Conservation (phyloP, 2,797 vertebrate genomes). For the Masticophis lateralis region DNA sequence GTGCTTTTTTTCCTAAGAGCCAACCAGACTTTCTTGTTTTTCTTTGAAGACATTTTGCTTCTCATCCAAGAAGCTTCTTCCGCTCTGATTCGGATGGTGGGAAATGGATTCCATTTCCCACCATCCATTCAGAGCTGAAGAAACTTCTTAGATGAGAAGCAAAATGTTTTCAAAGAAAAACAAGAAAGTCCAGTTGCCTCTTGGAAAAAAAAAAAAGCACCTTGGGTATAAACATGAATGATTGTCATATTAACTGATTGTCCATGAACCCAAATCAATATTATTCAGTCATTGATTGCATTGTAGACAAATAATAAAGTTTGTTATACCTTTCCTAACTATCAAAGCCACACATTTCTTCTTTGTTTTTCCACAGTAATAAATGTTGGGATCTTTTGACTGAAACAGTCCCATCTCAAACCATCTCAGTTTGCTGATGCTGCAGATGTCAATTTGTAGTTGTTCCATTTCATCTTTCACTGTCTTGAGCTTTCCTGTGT, state of each 20-base stretch:
- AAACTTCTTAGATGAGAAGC: no score
- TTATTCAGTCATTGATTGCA: not conserved
- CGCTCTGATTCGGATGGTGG: no score
- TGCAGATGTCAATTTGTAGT: not conserved
- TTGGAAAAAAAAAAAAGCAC: no score
- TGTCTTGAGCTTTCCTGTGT: not conserved
- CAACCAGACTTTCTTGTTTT: no score
- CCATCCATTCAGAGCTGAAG: no score
- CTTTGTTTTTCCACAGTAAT: not conserved
- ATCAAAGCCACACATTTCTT: not conserved
- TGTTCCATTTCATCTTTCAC: not conserved
- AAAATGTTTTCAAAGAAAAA: no score
- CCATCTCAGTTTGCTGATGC: not conserved
- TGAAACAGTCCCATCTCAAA: not conserved
- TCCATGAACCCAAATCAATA: not conserved
- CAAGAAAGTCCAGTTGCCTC: no score
- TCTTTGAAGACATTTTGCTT: no score
- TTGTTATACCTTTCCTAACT: not conserved
- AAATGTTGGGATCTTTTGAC: not conserved
- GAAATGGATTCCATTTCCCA: no score
- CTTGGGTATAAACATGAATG: not conserved
- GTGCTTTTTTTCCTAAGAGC: no score
- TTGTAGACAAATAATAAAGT: not conserved
- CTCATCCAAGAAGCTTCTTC: no score
- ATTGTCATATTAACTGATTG: not conserved